These are phyloP conservation scores for Brachyalestes nurse DNA, from an alignment of 2,797 vertebrate species.

Conservation along the genomic window DNA sequence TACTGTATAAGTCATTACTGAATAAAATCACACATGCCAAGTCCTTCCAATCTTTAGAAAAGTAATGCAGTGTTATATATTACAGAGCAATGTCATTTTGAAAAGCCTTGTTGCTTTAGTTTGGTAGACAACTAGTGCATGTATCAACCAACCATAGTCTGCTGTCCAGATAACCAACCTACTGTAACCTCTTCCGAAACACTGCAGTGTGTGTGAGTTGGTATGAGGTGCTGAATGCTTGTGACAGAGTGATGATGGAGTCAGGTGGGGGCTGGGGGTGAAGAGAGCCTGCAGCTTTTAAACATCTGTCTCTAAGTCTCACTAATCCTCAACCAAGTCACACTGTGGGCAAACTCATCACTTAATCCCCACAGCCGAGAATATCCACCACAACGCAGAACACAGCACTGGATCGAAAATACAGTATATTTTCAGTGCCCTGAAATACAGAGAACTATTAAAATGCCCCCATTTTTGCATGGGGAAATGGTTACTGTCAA, in stretches of 20 bases:
- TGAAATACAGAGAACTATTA: not conserved
- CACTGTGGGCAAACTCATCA: conserved; percentile 61
- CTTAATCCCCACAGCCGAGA: conserved; percentile 56
- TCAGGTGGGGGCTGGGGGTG: conserved; percentile 1
- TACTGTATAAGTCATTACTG: too few species aligned
- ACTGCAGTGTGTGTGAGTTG: not conserved
- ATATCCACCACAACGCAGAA: conserved; percentile 30
- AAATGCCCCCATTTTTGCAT: not conserved
- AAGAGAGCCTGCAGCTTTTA: conserved; percentile 34
- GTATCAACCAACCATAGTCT: too few species aligned
- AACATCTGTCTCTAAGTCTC: conserved; percentile 56
- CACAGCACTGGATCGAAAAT: not conserved
- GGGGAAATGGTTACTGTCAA: too few species aligned
- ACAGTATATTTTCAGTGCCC: not conserved
- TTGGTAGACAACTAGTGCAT: too few species aligned
- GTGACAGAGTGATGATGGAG: conserved; percentile 1
- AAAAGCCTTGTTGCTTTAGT: too few species aligned
- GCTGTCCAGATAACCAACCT: not conserved
- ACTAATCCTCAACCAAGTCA: conserved; percentile 63
- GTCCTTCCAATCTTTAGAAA: too few species aligned
- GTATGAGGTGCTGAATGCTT: not conserved
- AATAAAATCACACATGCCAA: too few species aligned
- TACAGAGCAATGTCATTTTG: too few species aligned
- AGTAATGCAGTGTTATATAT: too few species aligned
- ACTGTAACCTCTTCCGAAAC: not conserved